phyloP scores from a whole-genome alignment of 2,888 invertebrate species.

The Drosophila mercatorum region DNA sequence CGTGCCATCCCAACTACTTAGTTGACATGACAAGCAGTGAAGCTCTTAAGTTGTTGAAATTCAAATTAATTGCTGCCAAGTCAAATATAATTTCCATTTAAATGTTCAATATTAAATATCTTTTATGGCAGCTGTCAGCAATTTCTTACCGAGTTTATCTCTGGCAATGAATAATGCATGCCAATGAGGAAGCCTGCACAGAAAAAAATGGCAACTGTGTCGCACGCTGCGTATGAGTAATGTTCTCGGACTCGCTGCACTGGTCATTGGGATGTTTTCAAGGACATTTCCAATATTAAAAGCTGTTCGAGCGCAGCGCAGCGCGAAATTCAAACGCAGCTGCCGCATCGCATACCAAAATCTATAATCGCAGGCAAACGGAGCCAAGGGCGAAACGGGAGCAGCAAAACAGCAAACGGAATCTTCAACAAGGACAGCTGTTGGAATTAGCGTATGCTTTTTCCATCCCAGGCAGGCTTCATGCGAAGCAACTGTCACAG shows the following conservation, averaged over 20 bases:
- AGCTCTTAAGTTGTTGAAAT: conserved; percentile 71
- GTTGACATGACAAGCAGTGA: conserved; percentile 53
- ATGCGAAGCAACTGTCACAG: conserved; percentile 46
- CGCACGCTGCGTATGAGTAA: conserved; percentile 74
- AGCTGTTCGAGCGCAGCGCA: conserved; percentile 66
- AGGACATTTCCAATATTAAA: conserved; percentile 74
- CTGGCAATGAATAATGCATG: conserved; percentile 68
- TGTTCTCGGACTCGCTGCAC: conserved; percentile 43
- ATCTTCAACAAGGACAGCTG: conserved; percentile 65
- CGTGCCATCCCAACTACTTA: conserved; percentile 38
- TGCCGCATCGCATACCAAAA: conserved; percentile 59
- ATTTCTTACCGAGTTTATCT: conserved; percentile 54
- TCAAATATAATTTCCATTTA: conserved; percentile 57
- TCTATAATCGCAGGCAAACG: conserved; percentile 38
- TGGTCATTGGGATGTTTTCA: conserved; percentile 59
- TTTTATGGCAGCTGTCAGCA: conserved; percentile 65
- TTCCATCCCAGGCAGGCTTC: conserved; percentile 33
- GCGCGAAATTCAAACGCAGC: conserved; percentile 78
- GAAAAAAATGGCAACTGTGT: conserved; percentile 51
- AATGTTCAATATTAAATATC: conserved; percentile 68
- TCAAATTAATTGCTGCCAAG: conserved; percentile 71
- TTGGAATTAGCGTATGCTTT: conserved; percentile 67
- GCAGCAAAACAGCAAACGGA: conserved; percentile 51
- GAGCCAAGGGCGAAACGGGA: not conserved
- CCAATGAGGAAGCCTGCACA: conserved; percentile 36